phyloP scores from a whole-genome alignment of 2,113 vertebrate genomes.

The Hemiscyllium ocellatum region DNA sequence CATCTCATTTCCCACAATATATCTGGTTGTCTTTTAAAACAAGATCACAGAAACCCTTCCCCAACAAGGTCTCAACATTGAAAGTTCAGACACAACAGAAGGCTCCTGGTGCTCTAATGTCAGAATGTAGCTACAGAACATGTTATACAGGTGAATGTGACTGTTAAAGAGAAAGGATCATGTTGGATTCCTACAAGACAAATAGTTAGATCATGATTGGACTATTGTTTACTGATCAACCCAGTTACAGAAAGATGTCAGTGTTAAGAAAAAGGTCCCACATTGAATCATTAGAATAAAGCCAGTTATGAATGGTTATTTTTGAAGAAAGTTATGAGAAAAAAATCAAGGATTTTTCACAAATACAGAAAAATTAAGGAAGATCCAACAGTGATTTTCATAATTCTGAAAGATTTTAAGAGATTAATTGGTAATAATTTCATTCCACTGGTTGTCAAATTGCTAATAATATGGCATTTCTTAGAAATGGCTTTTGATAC shows the following conservation, averaged over 20 bases:
- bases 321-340: background rate
- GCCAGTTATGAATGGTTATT: background rate
- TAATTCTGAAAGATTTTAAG: background rate
- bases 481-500: background rate
- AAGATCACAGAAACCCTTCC: background rate
- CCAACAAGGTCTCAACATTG: background rate
- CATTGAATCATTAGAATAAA: background rate
- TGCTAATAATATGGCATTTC: background rate
- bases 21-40: background rate
- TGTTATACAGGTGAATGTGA: background rate
- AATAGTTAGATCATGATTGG: background rate
- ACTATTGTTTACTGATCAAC: background rate
- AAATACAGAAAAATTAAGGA: background rate
- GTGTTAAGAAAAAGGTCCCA: background rate
- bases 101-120: background rate
- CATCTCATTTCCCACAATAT: background rate
- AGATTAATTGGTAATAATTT: background rate
- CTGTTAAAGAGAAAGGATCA: background rate
- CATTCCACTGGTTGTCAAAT: background rate
- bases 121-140: background rate
- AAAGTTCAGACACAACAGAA: background rate
- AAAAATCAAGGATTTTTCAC: background rate
- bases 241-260: background rate
- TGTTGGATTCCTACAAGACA: background rate
- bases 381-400: background rate